Percentiles rank a stretch among this genome's conserved stretches.
phyloP scores from a whole-genome alignment of 2,888 invertebrate genomes.

The Tetragonisca angustula region DNA sequence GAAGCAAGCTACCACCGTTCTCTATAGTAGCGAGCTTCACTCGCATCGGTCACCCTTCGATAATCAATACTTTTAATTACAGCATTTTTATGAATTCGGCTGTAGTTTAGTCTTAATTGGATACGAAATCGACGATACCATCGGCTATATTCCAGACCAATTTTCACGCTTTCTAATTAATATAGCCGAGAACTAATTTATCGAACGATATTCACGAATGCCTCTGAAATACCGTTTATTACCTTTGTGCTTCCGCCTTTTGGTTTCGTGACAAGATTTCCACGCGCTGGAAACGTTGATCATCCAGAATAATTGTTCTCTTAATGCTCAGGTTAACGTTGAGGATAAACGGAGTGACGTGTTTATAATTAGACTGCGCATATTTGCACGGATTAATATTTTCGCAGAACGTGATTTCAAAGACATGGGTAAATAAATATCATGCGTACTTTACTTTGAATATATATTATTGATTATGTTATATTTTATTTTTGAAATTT shows the following conservation, averaged over 20 bases:
- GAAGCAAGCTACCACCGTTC: conserved; percentile 52
- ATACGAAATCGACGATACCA: conserved; percentile 70
- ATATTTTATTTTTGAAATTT: no score
- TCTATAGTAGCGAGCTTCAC: conserved; percentile 20
- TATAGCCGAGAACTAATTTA: conserved; percentile 55
- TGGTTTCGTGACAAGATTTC: conserved; percentile 8
- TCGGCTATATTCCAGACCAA: conserved; percentile 56
- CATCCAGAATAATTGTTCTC: background rate
- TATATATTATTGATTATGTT: no score
- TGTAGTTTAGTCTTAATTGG: conserved; percentile 75
- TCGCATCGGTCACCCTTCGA: conserved; percentile 68
- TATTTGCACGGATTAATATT: background rate
- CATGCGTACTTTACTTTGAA: no score
- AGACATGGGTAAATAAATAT: no score
- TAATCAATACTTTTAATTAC: conserved; percentile 83
- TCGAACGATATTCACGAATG: conserved; percentile 42
- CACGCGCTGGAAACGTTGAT: background rate
- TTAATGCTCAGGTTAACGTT: background rate
- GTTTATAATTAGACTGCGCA: background rate
- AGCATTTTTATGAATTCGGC: conserved; percentile 77
- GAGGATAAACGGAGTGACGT: background rate
- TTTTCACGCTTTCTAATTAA: conserved; percentile 59
- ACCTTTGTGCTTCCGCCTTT: conserved; percentile 4
- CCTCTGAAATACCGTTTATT: conserved; percentile 30
- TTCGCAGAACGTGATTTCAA: no score